Evolutionary conservation across 1,140 invertebrate genomes (phyloP).

Genomic region (Panagrolaimus sp.): DNA sequence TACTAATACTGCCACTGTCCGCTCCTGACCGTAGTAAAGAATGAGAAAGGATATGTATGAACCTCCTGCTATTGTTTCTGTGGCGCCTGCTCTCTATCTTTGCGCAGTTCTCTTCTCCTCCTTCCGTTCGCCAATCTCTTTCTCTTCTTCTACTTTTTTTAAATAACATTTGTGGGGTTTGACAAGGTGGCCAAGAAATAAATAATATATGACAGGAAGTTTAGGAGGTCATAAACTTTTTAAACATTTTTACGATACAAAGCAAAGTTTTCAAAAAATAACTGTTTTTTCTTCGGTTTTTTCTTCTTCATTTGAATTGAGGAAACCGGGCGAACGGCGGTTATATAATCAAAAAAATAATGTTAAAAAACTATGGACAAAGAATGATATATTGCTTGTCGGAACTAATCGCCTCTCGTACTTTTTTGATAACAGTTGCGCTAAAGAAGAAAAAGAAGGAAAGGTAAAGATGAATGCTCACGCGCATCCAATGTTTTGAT

Average conservation of each 20-base stretch:
- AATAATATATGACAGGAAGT: conserved; percentile 4
- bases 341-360: conserved; percentile 10
- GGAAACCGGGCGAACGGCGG: neutral
- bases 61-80: no score
- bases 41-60: no score
- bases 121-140: no score
- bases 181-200: conserved; percentile 7
- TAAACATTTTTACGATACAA: neutral
- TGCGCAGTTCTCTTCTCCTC: no score
- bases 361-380: conserved; percentile 3
- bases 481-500: neutral
- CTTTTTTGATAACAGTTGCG: neutral
- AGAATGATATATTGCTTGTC: conserved; percentile 9
- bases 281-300: neutral
- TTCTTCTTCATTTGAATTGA: neutral
- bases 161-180: neutral
- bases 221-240: neutral
- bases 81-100: no score
- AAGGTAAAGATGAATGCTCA: conserved; percentile 7
- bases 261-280: neutral
- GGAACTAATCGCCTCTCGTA: neutral
- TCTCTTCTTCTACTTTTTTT: no score
- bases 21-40: no score
- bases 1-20: neutral
- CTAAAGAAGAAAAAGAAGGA: neutral